Evolutionary conservation across 2,797 vertebrate species (phyloP).

Genomic region (Sebastes flavidus): DNA sequence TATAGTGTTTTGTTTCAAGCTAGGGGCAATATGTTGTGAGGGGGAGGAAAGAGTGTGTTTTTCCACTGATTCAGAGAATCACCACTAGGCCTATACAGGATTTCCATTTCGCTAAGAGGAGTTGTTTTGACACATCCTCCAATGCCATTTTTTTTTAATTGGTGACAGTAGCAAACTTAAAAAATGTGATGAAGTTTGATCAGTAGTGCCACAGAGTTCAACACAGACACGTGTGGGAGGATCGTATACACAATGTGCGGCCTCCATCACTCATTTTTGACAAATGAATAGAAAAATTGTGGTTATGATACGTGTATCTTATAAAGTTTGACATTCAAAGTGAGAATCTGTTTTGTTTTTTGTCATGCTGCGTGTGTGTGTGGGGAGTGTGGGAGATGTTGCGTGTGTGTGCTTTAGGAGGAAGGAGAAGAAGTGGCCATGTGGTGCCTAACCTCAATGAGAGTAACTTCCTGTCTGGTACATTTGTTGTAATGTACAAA

Average conservation of each 20-base stretch:
- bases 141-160: conserved; percentile 55
- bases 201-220: conserved; percentile 43
- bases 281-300: conserved; percentile 15
- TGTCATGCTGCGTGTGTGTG: neutral
- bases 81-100: neutral
- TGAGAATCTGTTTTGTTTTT: conserved; percentile 8
- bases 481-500: conserved; percentile 6
- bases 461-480: conserved; percentile 48
- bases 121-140: conserved; percentile 61
- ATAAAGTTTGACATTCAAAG: conserved; percentile 38
- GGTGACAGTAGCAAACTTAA: conserved; percentile 46
- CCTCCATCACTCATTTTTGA: conserved; percentile 55
- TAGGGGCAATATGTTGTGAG: conserved; percentile 51
- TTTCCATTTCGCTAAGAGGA: conserved; percentile 56
- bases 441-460: conserved; percentile 24
- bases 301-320: conserved; percentile 7
- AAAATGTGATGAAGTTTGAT: conserved; percentile 43
- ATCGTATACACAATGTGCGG: conserved; percentile 17
- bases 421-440: conserved; percentile 50
- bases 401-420: conserved; percentile 8
- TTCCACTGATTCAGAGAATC: conserved; percentile 22
- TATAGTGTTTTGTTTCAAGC: conserved; percentile 24
- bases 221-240: conserved; percentile 54
- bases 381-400: conserved; percentile 29
- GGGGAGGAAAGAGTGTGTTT: conserved; percentile 49